Evolutionary conservation across 1,140 invertebrate genomes (phyloP).

Genomic region (Drosophila parvula): DNA sequence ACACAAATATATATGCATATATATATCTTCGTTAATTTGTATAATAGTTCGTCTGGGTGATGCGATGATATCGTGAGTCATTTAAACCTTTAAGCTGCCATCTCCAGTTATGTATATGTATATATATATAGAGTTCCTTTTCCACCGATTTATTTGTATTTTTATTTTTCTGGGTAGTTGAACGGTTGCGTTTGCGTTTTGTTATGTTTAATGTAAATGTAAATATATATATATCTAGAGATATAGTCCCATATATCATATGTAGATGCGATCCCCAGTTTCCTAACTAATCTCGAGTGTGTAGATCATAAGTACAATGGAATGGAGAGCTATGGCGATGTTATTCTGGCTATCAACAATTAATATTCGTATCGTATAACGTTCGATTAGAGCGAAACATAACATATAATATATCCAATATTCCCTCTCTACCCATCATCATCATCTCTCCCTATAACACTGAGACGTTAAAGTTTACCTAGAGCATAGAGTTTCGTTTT

Average conservation of each 20-base stretch:
- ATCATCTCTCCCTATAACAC: conserved; percentile 35
- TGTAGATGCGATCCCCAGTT: conserved; percentile 3
- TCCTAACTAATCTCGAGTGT: conserved; percentile 27
- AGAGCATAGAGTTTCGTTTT: conserved; percentile 24
- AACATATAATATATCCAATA: conserved; percentile 21
- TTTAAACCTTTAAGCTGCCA: conserved; percentile 22
- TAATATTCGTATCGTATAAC: conserved; percentile 31
- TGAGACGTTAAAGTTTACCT: conserved; percentile 32
- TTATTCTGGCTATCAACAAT: conserved; percentile 43
- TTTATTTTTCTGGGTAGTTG: conserved; percentile 39
- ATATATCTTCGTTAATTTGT: conserved; percentile 36
- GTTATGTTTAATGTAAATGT: conserved; percentile 19
- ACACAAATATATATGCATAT: conserved; percentile 44
- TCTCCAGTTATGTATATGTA: conserved; percentile 44
- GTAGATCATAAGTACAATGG: conserved; percentile 56
- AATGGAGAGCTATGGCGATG: conserved; percentile 9
- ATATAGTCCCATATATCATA: conserved; percentile 3
- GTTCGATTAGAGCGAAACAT: conserved; percentile 36
- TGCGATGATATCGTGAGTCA: conserved; percentile 30
- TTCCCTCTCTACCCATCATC: neutral
- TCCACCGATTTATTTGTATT: conserved; percentile 10
- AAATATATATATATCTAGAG: conserved; percentile 17
- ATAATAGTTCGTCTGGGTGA: conserved; percentile 40
- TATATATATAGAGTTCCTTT: conserved; percentile 37
- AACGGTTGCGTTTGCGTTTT: conserved; percentile 71